Percentiles rank a stretch among this genome's conserved stretches.
Conservation (phyloP, 2,797 vertebrate genomes). For the Gadopsis marmoratus region DNA sequence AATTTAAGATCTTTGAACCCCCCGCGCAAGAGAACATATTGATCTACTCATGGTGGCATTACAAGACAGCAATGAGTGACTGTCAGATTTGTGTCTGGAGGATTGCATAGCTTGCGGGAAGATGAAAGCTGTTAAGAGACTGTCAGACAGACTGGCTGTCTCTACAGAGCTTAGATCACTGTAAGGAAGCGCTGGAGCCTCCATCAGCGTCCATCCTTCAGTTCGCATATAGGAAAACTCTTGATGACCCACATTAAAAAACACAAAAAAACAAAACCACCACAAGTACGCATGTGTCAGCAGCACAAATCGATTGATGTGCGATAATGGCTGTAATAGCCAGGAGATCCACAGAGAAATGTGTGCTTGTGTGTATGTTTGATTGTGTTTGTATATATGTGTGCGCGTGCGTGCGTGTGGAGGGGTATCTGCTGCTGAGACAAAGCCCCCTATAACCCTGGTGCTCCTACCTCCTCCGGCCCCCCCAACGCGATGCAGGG, state of each 20-base stretch:
- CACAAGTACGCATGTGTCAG: conserved; percentile 38
- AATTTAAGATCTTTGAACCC: conserved; percentile 13
- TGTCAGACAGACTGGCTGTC: conserved; percentile 78
- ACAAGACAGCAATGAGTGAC: conserved; percentile 38
- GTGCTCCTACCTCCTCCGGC: conserved; percentile 85
- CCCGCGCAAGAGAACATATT: conserved; percentile 38
- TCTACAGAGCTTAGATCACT: conserved; percentile 62
- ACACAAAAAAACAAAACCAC: neutral
- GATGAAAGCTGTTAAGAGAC: conserved; percentile 63
- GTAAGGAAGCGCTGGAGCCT: conserved; percentile 59
- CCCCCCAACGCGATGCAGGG: conserved; percentile 85
- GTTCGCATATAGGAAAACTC: conserved; percentile 32
- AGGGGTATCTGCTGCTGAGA: conserved; percentile 68
- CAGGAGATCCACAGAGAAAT: conserved; percentile 43
- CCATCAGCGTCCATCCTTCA: conserved; percentile 54
- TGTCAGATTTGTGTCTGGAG: conserved; percentile 56
- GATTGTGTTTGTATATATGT: conserved; percentile 13
- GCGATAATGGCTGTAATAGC: conserved; percentile 55
- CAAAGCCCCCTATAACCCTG: conserved; percentile 78
- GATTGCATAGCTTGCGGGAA: conserved; percentile 57
- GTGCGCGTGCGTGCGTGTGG: neutral
- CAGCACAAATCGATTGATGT: conserved; percentile 53
- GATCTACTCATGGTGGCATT: conserved; percentile 40
- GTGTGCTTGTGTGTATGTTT: conserved; percentile 31
- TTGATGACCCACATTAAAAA: conserved; percentile 58